Evolutionary conservation across 2,888 invertebrate genomes (phyloP), one percentile per base, ranked within the genome.

Genomic region (Platycheirus albimanus): DNA sequence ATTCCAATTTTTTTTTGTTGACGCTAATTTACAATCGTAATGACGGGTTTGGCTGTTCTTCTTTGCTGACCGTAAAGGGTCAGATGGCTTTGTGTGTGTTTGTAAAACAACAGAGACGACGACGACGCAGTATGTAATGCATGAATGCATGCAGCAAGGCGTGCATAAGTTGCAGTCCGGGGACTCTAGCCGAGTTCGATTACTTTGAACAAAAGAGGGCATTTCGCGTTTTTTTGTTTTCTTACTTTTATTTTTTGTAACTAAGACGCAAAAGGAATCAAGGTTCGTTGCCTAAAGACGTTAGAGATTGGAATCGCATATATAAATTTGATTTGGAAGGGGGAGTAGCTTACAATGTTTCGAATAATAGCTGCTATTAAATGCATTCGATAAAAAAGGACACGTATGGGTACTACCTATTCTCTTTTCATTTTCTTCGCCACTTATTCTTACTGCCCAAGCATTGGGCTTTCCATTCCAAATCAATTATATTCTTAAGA

Each of bases 251-350:
- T 33, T 49, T 13, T 74, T 54, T 33, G 49, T 30, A 43, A 43
- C 33, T 30, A 74, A 30, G 52, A 17, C 51, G 66, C 63, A 61
- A 81, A 66, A 76, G 81, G 81, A 81, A 81, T 81, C 81, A 81
- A 81, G 81, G 81, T 81, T 81, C 81, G 77, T 41, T 81, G 81
- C 61, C 41, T 76, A 54, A 77, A 76, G 76, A 56, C 61, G 71
- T 72, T 61, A 71, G 41, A 72, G 81, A 81, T 81, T 72, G 52
- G 36, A 66, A 76, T 70, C 70, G 15, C 66, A 67, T 72, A 56
- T 1, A 19, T n/a, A 15, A 28, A 54, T n/a, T 64, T 64, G 1
- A 41, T n/a, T n/a, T n/a, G n/a, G n/a, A n/a, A n/a, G n/a, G n/a
- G n/a, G n/a, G n/a, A n/a, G n/a, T n/a, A n/a, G n/a, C n/a, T n/a